phyloP scores from a whole-genome alignment of 2,113 vertebrate species.

The Steatornis caripensis region DNA sequence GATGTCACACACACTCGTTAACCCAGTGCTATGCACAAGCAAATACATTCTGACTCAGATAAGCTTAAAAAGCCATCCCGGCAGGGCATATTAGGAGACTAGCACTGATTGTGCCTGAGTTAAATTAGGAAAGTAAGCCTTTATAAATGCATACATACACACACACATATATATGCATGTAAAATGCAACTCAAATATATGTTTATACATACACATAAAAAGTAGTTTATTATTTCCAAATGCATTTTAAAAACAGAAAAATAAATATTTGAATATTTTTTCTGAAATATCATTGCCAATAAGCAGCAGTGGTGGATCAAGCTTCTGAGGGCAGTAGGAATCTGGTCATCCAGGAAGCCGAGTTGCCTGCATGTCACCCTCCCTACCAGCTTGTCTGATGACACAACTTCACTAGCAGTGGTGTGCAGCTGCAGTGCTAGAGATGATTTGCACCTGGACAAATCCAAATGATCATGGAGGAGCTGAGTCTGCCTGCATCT shows the following conservation, averaged over 20 bases:
- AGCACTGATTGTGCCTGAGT: not conserved
- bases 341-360: accelerated
- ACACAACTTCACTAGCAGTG: not conserved
- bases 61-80: not conserved
- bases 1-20: not conserved
- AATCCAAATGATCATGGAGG: not conserved
- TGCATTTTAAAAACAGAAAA: not conserved
- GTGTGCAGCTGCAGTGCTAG: not conserved
- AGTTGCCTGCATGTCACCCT: not conserved
- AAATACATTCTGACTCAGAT: not conserved
- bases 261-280: not conserved
- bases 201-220: not conserved
- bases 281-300: not conserved
- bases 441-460: not conserved
- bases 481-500: not conserved
- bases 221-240: not conserved
- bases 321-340: not conserved
- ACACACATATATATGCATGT: accelerated
- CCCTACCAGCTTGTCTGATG: not conserved
- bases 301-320: not conserved
- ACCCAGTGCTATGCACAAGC: not conserved
- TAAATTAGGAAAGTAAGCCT: not conserved
- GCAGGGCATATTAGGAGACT: not conserved
- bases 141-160: not conserved
- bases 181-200: not conserved